Conservation (phyloP, 2,888 invertebrate genomes). For the Cacoxenus indagator region DNA sequence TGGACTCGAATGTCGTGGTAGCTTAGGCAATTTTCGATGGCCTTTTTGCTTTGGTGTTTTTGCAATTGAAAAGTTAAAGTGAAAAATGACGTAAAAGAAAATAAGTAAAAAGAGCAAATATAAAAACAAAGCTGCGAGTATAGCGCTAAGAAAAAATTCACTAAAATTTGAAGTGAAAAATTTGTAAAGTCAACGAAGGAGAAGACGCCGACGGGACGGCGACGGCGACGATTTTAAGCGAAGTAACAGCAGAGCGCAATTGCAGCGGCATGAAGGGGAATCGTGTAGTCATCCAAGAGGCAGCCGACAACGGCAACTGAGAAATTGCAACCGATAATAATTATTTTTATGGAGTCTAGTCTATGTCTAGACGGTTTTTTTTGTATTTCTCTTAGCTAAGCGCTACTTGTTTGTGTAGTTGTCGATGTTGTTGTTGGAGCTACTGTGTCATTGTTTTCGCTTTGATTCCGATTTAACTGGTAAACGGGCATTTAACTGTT, state of each 20-base stretch:
- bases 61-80: neutral
- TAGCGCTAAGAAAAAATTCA: constrained; percentile 23
- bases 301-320: constrained; percentile 50
- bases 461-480: constrained; percentile 66
- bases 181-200: neutral
- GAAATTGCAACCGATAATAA: constrained; percentile 71
- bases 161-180: constrained; percentile 25
- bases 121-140: neutral
- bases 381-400: constrained; percentile 39
- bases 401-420: constrained; percentile 27
- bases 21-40: neutral
- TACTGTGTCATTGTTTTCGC: constrained; percentile 67
- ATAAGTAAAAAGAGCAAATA: constrained; percentile 37
- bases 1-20: neutral
- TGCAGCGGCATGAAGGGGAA: neutral
- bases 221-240: neutral
- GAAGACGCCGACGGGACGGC: neutral
- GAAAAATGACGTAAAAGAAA: constrained; percentile 56
- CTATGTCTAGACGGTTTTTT: constrained; percentile 70
- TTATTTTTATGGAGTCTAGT: constrained; percentile 71
- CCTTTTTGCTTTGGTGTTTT: neutral
- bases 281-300: neutral
- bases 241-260: neutral
- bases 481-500: constrained; percentile 65
- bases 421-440: constrained; percentile 40